Base-by-base conservation (phyloP, 2,888 invertebrate species). In the Sarcophaga subvicina region DNA sequence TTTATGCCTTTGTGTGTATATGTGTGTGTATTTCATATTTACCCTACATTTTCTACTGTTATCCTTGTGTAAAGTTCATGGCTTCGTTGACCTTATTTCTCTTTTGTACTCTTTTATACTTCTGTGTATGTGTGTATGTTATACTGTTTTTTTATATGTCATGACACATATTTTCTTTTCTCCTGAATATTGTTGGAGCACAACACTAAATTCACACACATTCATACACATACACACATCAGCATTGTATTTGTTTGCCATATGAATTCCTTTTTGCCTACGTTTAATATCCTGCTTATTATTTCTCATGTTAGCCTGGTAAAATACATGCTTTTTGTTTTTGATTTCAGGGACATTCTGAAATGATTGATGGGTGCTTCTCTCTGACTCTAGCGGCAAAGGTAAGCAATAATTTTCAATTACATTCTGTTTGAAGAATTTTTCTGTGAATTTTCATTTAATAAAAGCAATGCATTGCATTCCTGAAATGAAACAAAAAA, bases 291-390 rank as follows among this genome's bases (percentile, higher is more conserved):
- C 54, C 54, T 4, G n/a, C 45, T 14, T 1, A n/a, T 54, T 70
- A 45, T 47, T 14, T 45, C 80, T 89, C 66, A 90, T 92, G 92
- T 80, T 88, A 82, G 89, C 92, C 92, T 90, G 88, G 70, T 89
- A 63, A 60, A 70, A 84, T 90, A 90, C 90, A 92, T 92, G 91
- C 92, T 92, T 92, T 92, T 92, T 92, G 91, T 91, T 91, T 92
- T 92, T 92, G 92, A 92, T 92, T 92, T 92, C 91, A 91, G 92
- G 91, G 91, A 92, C 91, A 91, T 69, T 75, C 70, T n/a, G 66
- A 47, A 70, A 78, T 87, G 86, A 87, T 83, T 83, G 83, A 87
- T 87, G 86, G 81, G 60, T 80, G 37, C 17, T 64, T 62, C 62
- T 20, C 62, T 22, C 59, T 79, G 70, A n/a, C n/a, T n/a, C 59